Percentiles rank a stretch among this genome's conserved stretches.
phyloP scores from a whole-genome alignment of 2,113 vertebrate species.

The Carassius gibelio region DNA sequence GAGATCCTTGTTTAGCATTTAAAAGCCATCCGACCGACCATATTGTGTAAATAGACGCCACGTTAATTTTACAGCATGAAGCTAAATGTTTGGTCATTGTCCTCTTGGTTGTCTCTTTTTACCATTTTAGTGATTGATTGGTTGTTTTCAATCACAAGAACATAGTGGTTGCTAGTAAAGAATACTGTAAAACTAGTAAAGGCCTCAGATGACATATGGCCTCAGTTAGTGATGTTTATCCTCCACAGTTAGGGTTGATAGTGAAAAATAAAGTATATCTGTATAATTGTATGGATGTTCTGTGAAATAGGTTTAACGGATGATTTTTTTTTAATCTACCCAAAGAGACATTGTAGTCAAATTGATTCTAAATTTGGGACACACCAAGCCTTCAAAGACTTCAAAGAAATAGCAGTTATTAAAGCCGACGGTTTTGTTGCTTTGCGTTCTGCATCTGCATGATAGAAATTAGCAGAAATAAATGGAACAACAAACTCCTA shows the following conservation, averaged over 20 bases:
- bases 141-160: background rate
- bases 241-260: background rate
- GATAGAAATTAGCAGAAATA: background rate
- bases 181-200: background rate
- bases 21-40: slow-evolving; percentile 64
- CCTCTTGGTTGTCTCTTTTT: background rate
- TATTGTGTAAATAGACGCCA: slow-evolving; percentile 32
- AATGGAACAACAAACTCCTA: background rate
- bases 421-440: no score
- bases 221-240: background rate
- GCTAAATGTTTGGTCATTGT: background rate
- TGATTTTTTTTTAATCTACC: background rate
- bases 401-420: no score
- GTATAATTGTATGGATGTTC: background rate
- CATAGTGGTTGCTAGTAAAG: background rate
- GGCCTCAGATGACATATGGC: background rate
- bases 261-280: background rate
- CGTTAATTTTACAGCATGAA: slow-evolving; percentile 28
- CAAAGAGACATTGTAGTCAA: background rate
- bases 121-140: background rate
- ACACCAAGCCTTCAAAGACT: no score
- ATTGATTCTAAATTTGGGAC: no score
- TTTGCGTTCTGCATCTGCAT: no score
- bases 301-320: background rate
- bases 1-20: slow-evolving; percentile 75